A percentile compares a stretch with the other conserved stretches of the same genome.
Conservation (phyloP, 2,888 invertebrate species). For the Antheraea yamamai region DNA sequence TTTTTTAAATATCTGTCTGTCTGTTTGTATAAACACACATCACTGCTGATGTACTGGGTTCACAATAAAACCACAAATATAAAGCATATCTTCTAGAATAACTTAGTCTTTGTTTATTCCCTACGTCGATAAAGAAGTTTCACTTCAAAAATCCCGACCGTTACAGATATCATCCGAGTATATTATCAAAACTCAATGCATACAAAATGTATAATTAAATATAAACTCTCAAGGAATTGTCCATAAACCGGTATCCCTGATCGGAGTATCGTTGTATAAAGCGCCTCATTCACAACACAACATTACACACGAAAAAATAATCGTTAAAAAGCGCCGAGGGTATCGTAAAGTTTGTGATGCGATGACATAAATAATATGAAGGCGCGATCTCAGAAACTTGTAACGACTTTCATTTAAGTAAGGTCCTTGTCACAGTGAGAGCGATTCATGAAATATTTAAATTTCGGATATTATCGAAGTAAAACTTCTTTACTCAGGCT, state of each 20-base stretch:
- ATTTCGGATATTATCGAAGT: neutral
- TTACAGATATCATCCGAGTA: neutral
- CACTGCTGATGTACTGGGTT: too few species aligned
- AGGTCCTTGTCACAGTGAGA: constrained; percentile 2
- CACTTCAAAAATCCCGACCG: neutral
- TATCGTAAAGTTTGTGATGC: constrained; percentile 54
- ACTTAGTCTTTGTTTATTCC: too few species aligned
- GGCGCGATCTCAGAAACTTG: constrained; percentile 57
- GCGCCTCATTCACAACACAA: constrained; percentile 55
- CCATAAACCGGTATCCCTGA: constrained; percentile 19
- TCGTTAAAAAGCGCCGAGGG: constrained; percentile 56
- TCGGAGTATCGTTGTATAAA: constrained; percentile 35
- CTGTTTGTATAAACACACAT: too few species aligned
- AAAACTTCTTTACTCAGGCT: too few species aligned
- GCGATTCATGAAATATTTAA: neutral
- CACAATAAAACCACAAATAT: too few species aligned
- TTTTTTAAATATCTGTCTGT: too few species aligned
- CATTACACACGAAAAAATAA: constrained; percentile 60
- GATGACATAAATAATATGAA: constrained; percentile 75
- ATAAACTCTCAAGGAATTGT: neutral
- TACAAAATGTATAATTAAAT: neutral
- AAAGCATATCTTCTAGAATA: too few species aligned
- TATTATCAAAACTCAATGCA: neutral
- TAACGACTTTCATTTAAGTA: constrained; percentile 28
- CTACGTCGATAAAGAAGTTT: too few species aligned